Evolutionary conservation across 2,113 vertebrate species (phyloP).

Genomic region (Cyprinus carpio): DNA sequence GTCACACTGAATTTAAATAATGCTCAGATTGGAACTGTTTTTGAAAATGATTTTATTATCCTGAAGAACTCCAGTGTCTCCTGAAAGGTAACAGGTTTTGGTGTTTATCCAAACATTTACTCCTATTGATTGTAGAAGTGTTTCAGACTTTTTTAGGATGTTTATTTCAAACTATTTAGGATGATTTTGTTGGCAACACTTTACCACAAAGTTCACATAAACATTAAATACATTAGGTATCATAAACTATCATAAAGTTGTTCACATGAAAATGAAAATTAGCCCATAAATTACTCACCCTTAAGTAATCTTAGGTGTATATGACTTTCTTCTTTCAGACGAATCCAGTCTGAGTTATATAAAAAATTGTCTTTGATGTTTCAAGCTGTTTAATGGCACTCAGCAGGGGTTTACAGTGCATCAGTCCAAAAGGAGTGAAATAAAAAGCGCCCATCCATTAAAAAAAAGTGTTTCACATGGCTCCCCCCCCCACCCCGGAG

Average conservation of each 20-base stretch:
- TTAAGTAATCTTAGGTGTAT: no score
- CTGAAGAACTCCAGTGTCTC: constrained; percentile 32
- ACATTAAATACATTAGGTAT: neutral
- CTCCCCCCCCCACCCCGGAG: no score
- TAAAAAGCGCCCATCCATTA: no score
- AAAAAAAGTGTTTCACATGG: no score
- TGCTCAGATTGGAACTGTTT: neutral
- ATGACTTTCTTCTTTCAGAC: no score
- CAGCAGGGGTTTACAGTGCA: no score
- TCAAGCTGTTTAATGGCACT: no score
- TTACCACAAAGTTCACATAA: neutral
- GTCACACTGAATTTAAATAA: neutral
- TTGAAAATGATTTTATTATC: constrained; percentile 14
- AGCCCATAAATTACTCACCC: no score
- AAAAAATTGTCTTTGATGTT: no score
- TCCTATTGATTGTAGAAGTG: neutral
- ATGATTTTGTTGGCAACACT: neutral
- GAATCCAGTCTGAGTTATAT: no score
- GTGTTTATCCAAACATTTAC: neutral
- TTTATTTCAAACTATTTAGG: neutral
- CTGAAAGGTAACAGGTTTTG: constrained; percentile 30
- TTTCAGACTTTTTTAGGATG: neutral
- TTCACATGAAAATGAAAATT: no score
- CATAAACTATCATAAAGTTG: neutral
- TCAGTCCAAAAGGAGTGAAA: no score